phyloP scores from a whole-genome alignment of 1,140 invertebrate genomes.

The Centruroides vittatus region DNA sequence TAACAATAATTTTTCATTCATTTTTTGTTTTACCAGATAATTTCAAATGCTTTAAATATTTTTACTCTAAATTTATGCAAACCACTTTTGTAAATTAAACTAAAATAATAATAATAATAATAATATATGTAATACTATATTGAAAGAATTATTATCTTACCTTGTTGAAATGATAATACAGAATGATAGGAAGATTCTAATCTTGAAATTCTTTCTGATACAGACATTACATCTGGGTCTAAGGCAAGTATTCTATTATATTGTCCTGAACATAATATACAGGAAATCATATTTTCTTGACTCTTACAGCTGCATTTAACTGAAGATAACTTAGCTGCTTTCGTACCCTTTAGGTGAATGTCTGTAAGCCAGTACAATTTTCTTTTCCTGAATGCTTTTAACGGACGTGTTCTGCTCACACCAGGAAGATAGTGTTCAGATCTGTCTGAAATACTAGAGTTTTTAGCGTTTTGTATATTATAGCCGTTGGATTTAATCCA shows the following conservation, averaged over 20 bases:
- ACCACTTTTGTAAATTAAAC: no score
- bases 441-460: no score
- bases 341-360: slow-evolving; percentile 1
- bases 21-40: no score
- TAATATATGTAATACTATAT: no score
- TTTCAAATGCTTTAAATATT: no score
- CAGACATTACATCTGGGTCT: slow-evolving; percentile 45
- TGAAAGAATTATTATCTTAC: slow-evolving; percentile 22
- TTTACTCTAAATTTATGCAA: no score
- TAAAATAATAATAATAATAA: no score
- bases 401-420: slow-evolving; percentile 13
- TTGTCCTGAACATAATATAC: slow-evolving; percentile 67
- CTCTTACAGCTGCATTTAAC: slow-evolving; percentile 54
- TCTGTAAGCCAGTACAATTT: neutral
- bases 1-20: no score
- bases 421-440: no score
- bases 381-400: slow-evolving; percentile 3
- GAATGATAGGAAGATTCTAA: slow-evolving; percentile 73
- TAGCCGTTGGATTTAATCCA: no score
- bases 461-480: no score
- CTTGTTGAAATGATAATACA: slow-evolving; percentile 60
- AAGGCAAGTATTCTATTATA: slow-evolving; percentile 45
- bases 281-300: slow-evolving; percentile 37
- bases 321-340: slow-evolving; percentile 27
- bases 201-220: slow-evolving; percentile 51